Evolutionary conservation across 2,888 invertebrate genomes (phyloP).

Genomic region (Lysandra bellargus): DNA sequence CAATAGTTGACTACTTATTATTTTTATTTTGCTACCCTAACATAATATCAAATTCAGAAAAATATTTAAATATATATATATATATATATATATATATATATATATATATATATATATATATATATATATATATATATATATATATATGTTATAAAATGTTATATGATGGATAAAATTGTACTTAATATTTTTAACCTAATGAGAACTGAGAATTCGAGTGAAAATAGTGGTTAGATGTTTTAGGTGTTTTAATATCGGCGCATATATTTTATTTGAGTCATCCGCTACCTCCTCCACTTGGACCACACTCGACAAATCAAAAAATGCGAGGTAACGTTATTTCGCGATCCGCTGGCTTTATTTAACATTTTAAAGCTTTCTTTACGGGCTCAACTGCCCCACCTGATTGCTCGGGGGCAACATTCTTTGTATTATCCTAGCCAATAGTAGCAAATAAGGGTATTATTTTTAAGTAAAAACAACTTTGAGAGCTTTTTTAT

Average conservation of each 20-base stretch:
- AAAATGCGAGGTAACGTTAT: slow-evolving; percentile 65
- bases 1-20: too few species aligned
- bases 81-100: too few species aligned
- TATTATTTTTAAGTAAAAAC: slow-evolving; percentile 55
- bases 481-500: slow-evolving; percentile 35
- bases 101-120: too few species aligned
- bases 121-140: too few species aligned
- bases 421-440: slow-evolving; percentile 64
- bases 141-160: too few species aligned
- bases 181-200: too few species aligned
- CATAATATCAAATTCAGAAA: too few species aligned
- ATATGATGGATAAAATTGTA: too few species aligned
- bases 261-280: background rate
- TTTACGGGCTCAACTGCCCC: slow-evolving; percentile 71
- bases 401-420: slow-evolving; percentile 74
- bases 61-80: too few species aligned
- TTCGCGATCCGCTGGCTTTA: slow-evolving; percentile 66
- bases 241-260: background rate
- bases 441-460: slow-evolving; percentile 58
- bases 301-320: slow-evolving; percentile 41
- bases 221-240: too few species aligned
- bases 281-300: slow-evolving; percentile 42
- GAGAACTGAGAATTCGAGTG: too few species aligned
- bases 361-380: slow-evolving; percentile 72
- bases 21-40: too few species aligned